These are phyloP conservation scores for Typhlichthys subterraneus DNA, from an alignment of 2,797 vertebrate species.

Conservation along the genomic window DNA sequence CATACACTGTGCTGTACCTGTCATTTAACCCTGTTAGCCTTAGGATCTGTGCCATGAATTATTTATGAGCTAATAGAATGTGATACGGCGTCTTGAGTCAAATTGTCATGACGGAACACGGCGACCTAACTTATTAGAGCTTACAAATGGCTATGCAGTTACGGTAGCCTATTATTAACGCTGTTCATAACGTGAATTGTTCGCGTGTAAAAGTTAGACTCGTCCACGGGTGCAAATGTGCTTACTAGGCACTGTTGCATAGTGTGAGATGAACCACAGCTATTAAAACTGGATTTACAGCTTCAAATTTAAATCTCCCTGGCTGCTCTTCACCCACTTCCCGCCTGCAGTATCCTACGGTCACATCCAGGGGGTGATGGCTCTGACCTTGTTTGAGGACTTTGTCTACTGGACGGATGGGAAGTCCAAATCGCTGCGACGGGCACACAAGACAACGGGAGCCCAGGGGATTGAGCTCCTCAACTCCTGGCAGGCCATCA, in stretches of 20 bases:
- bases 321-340: conserved; percentile 40
- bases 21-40: neutral
- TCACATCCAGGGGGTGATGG: conserved; percentile 95
- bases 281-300: neutral
- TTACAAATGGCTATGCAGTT: neutral
- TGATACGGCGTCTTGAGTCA: neutral
- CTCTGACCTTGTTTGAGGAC: conserved; percentile 96
- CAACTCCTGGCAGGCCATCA: conserved; percentile 98
- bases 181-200: conserved; percentile 2
- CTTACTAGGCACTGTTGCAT: neutral
- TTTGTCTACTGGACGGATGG: conserved; percentile 98
- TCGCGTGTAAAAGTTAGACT: neutral
- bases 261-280: neutral
- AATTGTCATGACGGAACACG: neutral
- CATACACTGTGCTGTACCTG: neutral
- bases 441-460: conserved; percentile 95
- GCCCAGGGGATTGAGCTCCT: conserved; percentile 87
- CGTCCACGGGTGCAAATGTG: neutral
- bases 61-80: neutral
- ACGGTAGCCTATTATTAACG: neutral
- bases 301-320: neutral
- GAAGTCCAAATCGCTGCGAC: conserved; percentile 95
- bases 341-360: conserved; percentile 88
- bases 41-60: neutral
- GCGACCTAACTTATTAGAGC: neutral